Base-by-base conservation (phyloP, 2,888 invertebrate species). In the Halocaridina rubra region DNA sequence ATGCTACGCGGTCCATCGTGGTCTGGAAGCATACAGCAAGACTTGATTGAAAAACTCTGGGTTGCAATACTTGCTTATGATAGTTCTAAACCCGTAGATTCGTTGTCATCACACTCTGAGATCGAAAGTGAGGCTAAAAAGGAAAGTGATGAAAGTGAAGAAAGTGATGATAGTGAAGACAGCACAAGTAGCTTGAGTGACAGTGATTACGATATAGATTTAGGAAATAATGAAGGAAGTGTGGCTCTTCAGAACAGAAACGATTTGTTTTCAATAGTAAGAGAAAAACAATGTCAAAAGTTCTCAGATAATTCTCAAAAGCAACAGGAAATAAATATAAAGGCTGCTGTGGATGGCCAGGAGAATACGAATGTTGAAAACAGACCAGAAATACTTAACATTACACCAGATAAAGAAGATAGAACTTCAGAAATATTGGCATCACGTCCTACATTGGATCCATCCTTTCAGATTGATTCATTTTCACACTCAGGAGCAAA, bases 201-300 rank as follows among this genome's bases (percentile, higher is more conserved):
- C 67, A 29, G 67, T 16, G 67, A 67, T 27, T 0, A 13, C 2
- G 46, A 2, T 16, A 2, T 10, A 10, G 46, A 46, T 4, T 4
- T 53, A 0, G 53, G 53, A 53, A 19, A 16, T 4, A 10, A n/a
- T 4, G 53, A 19, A 3, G 69, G 29, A 8, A 32, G 30, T 10
- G 8, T 27, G 3, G 27, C 69, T 0, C 69, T 27, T 3, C 29
- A 29, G 19, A 69, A 69, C 29, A 13, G 69, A n/a, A 29, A 19
- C 69, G 69, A 69, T 32, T n/a, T 69, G n/a, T 69, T 69, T 69
- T 69, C 69, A 3, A 30, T 69, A n/a, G 69, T 19, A 19, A 53
- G 19, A 53, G n/a, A n/a, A 1, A 53, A 53, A 3, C 29, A 69
- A 7, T 16, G 5, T 10, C 69, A n/a, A n/a, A n/a, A n/a, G n/a